phyloP scores from a whole-genome alignment of 2,113 vertebrate genomes.

The Scopus umbretta region DNA sequence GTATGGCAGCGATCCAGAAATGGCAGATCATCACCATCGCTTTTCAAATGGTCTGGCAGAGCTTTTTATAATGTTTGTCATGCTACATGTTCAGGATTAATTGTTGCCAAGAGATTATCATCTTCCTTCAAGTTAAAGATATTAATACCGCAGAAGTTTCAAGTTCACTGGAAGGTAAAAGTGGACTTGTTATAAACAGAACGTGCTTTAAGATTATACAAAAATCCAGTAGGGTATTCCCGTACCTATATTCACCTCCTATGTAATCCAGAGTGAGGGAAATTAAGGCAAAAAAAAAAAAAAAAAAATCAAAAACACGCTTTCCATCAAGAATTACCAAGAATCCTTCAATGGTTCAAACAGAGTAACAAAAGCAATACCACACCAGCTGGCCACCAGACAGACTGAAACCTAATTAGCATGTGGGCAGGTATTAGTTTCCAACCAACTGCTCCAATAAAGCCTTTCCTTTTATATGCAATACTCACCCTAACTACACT shows the following conservation, averaged over 20 bases:
- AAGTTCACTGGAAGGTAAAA: background rate
- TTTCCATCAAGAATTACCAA: background rate
- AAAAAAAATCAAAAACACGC: background rate
- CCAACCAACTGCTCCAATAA: background rate
- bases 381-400: background rate
- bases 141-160: background rate
- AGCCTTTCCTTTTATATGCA: background rate
- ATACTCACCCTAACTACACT: background rate
- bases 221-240: background rate
- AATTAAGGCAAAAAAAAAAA: background rate
- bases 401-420: background rate
- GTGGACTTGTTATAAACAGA: background rate
- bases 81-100: background rate
- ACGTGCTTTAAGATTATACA: background rate
- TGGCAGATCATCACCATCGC: background rate
- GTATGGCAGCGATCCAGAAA: background rate
- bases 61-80: background rate
- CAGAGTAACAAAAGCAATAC: background rate
- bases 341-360: background rate
- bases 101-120: slow-evolving; percentile 19
- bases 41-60: background rate
- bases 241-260: background rate
- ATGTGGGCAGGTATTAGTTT: background rate
- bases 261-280: background rate
- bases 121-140: background rate